Base-by-base conservation (phyloP, 2,888 invertebrate species). In the Linyphia triangularis region DNA sequence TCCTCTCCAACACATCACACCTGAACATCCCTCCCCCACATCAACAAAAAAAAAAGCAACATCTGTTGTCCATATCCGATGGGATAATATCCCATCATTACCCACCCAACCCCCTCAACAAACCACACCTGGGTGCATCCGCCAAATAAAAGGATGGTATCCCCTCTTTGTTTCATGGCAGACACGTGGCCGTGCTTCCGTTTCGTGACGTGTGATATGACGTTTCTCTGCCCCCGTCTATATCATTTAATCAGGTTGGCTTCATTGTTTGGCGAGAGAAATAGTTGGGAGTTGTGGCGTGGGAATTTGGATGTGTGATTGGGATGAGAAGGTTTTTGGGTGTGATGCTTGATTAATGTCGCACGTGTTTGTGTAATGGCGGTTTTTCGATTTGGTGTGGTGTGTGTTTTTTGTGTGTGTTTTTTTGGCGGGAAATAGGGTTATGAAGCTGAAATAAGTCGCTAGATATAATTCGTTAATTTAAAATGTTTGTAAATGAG, bases 81-180 rank as follows among this genome's bases (percentile, higher is more conserved):
- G 51, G 51, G 51, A 51, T 51, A 51, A 51, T 51, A 51, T 51
- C 51, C 51, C 51, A n/a, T 51, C 51, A 51, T 51, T 51, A 51
- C 43, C 43, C 33, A 4, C 33, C 33, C 33, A 6, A 6, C 33
- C 33, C 33, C 33, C 33, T 6, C 9, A 33, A 6, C 33, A 9
- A 33, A 33, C 33, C 33, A 43, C n/a, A n/a, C 13, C 9, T 51
- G 51, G 5, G 51, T n/a, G 51, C 51, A 16, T n/a, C 51, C 51
- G 51, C n/a, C n/a, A 13, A n/a, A 13, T n/a, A 51, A 51, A 51
- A 51, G 16, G 43, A 43, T 43, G 43, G 16, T 13, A 13, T 13
- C 51, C 16, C 16, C 43, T 51, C 51, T 51, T 51, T 51, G 51
- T 51, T 51, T 51, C 51, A 51, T 51, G 16, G 51, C 51, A 16